Conservation (phyloP, 2,113 vertebrate species). For the Solea solea region DNA sequence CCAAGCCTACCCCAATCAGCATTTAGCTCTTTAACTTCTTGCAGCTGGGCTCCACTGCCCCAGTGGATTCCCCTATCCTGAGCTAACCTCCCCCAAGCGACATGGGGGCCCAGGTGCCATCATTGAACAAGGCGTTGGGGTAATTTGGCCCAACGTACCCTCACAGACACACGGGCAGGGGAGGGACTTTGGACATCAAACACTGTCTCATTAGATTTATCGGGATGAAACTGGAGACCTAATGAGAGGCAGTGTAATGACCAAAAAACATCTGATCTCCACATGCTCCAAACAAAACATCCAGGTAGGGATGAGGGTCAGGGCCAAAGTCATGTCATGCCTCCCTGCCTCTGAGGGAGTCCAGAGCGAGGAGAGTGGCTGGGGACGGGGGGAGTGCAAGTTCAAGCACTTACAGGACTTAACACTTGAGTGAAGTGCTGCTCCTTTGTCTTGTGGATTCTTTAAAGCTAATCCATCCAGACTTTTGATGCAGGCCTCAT, state of each 20-base stretch:
- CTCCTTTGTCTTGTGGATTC: slow-evolving; percentile 20
- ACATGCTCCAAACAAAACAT: slow-evolving; percentile 73
- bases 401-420: slow-evolving; percentile 58
- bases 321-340: slow-evolving; percentile 80
- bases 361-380: background rate
- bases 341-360: slow-evolving; percentile 47
- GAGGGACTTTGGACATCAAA: slow-evolving; percentile 81
- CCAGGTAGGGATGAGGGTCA: slow-evolving; percentile 74
- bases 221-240: slow-evolving; percentile 72
- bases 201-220: slow-evolving; percentile 86
- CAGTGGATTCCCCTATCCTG: slow-evolving; percentile 76
- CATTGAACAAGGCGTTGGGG: slow-evolving; percentile 75
- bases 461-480: background rate
- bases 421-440: slow-evolving; percentile 2
- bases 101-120: slow-evolving; percentile 89
- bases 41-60: slow-evolving; percentile 85
- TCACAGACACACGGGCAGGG: slow-evolving; percentile 75
- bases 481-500: background rate
- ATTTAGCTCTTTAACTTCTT: slow-evolving; percentile 79
- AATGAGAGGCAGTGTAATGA: slow-evolving; percentile 81
- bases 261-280: slow-evolving; percentile 82
- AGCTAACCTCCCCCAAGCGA: slow-evolving; percentile 78
- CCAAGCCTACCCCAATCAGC: slow-evolving; percentile 68
- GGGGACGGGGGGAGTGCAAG: slow-evolving; percentile 69
- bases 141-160: slow-evolving; percentile 84